Conservation (phyloP, 1,140 invertebrate species). For the Diabrotica undecimpunctata region DNA sequence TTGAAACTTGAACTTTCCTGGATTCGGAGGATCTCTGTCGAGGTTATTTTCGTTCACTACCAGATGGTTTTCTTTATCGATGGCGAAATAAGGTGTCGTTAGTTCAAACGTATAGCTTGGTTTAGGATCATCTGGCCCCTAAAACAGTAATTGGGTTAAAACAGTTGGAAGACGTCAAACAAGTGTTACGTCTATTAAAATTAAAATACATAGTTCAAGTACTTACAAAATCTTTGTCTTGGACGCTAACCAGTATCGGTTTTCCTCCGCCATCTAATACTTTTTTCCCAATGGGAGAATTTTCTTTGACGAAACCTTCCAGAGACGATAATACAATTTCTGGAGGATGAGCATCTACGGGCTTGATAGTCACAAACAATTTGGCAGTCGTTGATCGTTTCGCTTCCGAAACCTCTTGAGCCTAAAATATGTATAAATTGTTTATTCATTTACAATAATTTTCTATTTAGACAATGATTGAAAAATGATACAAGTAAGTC, state of each 20-base stretch:
- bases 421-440: conserved; percentile 50
- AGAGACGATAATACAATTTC: conserved; percentile 66
- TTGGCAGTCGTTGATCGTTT: conserved; percentile 78
- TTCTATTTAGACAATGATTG: no score
- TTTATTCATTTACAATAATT: not conserved
- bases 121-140: conserved; percentile 65
- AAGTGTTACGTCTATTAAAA: conserved; percentile 7
- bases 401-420: conserved; percentile 75
- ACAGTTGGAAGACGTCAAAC: not conserved
- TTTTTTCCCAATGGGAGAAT: conserved; percentile 76
- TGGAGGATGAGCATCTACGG: conserved; percentile 81
- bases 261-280: conserved; percentile 65
- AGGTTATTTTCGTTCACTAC: conserved; percentile 79
- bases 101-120: conserved; percentile 77
- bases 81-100: conserved; percentile 78
- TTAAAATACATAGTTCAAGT: conserved; percentile 13
- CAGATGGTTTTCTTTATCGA: conserved; percentile 68
- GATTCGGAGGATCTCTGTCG: conserved; percentile 83
- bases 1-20: conserved; percentile 77
- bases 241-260: conserved; percentile 69
- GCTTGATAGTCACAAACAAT: conserved; percentile 73
- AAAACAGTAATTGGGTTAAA: conserved; percentile 24
- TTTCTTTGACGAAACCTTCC: conserved; percentile 81
- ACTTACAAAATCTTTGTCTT: conserved; percentile 78
- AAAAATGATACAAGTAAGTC: no score